Evolutionary conservation across 2,797 vertebrate species (phyloP).

Genomic region (Enteromius paludinosus): DNA sequence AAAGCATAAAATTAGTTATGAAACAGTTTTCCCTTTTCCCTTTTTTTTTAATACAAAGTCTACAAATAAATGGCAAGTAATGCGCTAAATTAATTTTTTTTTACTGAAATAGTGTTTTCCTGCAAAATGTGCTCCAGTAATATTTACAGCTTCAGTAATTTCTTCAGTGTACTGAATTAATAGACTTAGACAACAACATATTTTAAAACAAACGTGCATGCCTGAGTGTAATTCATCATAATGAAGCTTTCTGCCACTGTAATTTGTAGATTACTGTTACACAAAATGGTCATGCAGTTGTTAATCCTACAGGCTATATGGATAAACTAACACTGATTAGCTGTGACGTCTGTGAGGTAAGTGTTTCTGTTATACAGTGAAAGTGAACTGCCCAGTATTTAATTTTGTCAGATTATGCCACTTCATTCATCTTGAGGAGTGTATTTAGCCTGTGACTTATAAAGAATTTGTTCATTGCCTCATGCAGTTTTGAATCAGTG

Average conservation of each 20-base stretch:
- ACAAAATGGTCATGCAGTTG: conserved; percentile 4
- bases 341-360: conserved; percentile 15
- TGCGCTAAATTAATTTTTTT: background rate
- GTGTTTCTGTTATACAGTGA: background rate
- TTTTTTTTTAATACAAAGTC: background rate
- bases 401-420: conserved; percentile 6
- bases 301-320: conserved; percentile 13
- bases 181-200: conserved; percentile 3
- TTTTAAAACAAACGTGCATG: conserved; percentile 43
- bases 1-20: background rate
- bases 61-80: background rate
- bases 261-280: conserved; percentile 36
- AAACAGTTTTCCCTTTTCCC: background rate
- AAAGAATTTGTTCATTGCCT: background rate
- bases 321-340: conserved; percentile 23
- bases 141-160: background rate
- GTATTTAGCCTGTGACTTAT: background rate
- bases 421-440: conserved; percentile 16
- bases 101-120: background rate
- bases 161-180: conserved; percentile 5
- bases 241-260: conserved; percentile 15
- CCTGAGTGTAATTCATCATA: conserved; percentile 9
- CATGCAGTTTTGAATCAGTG: background rate
- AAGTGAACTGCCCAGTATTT: background rate
- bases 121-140: background rate